Base-by-base conservation (phyloP, 2,797 vertebrate species). In the Rhyacichthys aspro region DNA sequence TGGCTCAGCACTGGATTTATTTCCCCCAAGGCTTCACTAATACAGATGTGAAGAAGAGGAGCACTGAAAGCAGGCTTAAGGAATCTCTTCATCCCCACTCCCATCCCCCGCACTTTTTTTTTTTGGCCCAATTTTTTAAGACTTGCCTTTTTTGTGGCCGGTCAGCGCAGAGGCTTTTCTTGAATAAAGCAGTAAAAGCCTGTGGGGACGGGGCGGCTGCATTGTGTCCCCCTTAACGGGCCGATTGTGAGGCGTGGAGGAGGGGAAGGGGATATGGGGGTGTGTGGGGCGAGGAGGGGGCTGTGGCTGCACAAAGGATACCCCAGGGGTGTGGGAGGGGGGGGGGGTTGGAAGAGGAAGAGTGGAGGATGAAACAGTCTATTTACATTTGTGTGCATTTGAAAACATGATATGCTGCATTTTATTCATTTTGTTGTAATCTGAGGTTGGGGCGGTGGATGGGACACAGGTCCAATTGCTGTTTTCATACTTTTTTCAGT, bases 71-170 rank as follows among this genome's bases (percentile, higher is more conserved):
- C 38, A 49, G 55, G 70, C 49, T 82, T 67, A 65, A 73, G 53
- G 68, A 85, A 80, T 85, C 78, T 86, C 78, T 79, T 78, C 82
- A 85, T 83, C 82, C 76, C 78, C 70, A 68, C 72, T 71, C 72
- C 78, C 77, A 76, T 66, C 76, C 74, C 72, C 74, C 75, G 11
- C 38, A 0, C 37, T 67, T 59, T 67, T 70, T 44, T 77, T 68
- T 16, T 83, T 84, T 81, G 77, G 42, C 76, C 77, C 60, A 81
- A 70, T 79, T 89, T 90, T 85, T 79, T 75, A 88, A 90, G 81
- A 80, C 81, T 85, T 87, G 88, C 86, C 78, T 88, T 91, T 91
- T 87, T 91, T 91, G 83, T 91, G 86, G 68, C 77, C 71, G 85
- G 84, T 88, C 88, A 87, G 82, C 62, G 48, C 72, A 64, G 83